Conservation (phyloP, 1,140 invertebrate genomes). For the Calosoma granatense region DNA sequence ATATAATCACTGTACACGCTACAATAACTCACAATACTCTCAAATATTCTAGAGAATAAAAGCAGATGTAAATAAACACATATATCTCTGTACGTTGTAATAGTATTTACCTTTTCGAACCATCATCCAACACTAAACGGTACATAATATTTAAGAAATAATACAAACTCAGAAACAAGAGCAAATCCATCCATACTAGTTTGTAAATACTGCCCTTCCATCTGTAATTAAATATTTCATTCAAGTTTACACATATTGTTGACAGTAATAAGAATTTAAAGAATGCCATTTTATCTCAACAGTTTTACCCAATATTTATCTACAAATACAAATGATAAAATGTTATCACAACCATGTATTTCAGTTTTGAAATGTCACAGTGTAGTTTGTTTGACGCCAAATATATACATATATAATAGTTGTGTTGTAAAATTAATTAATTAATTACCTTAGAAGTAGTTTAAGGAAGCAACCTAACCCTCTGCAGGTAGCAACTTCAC, state of each 20-base stretch:
- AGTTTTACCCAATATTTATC: too few relatives aligned
- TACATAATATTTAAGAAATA: slow-evolving; percentile 49
- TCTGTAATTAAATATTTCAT: background rate
- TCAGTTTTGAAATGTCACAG: background rate
- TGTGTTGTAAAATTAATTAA: background rate
- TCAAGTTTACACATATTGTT: too few relatives aligned
- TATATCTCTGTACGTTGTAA: background rate
- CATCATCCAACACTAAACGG: slow-evolving; percentile 39
- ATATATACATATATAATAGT: background rate
- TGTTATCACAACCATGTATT: too few relatives aligned
- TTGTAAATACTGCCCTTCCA: slow-evolving; percentile 55
- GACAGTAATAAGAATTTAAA: too few relatives aligned
- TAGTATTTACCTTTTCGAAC: slow-evolving; percentile 42
- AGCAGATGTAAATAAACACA: slow-evolving; percentile 20
- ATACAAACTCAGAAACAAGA: slow-evolving; percentile 50
- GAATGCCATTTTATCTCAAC: too few relatives aligned
- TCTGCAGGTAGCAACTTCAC: slow-evolving; percentile 75
- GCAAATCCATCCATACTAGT: slow-evolving; percentile 58
- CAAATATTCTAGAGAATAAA: slow-evolving; percentile 51
- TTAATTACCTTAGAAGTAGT: slow-evolving; percentile 43
- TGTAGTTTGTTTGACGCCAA: background rate
- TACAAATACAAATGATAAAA: too few relatives aligned
- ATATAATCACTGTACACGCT: slow-evolving; percentile 68
- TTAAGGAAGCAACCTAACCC: slow-evolving; percentile 79
- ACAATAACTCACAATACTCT: slow-evolving; percentile 67